Evolutionary conservation across 2,888 invertebrate genomes (phyloP), one percentile per base, ranked within the genome.

Genomic region (Agonum fuliginosum): DNA sequence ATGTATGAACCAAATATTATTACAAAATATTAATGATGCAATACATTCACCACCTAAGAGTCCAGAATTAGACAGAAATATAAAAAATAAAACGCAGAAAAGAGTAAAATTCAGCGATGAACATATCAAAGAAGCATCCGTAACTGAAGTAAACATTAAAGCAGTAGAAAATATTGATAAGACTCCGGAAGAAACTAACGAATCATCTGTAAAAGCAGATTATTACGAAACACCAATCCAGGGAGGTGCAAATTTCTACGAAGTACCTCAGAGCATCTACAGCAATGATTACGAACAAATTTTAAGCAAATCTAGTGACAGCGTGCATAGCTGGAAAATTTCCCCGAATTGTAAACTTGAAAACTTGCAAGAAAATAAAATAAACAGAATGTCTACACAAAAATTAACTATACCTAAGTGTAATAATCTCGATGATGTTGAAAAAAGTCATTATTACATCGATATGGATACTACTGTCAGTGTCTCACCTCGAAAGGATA

Each of bases 1-100:
- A 86, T 95, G 95, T 83, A 95, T 95, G 80, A 95, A 95, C 87
- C 95, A 94, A 86, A 95, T 95, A 81, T 87, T 95, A 41, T 86
- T 95, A 27, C 93, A 94, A 82, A 95, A 95, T 84, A 89, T 89
- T 82, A 90, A 90, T 78, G 90, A 90, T 78, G 76, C 83, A 0
- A 81, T 85, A 43, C 84, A 83, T 79, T 86, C 87, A 0, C 87
- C 87, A 6, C 87, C 87, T 1, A 87, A 87, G 83, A 86, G 86
- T 3, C 87, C 87, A 3, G 85, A 83, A 19, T 80, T 84, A 14
- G 86, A 86, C 76, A 80, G 86, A 24, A 86, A 86, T 80, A 78
- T 80, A 1, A 67, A 78, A 12, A 85, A 83, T 77, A 78, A 72
- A 70, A 80, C 80, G 24, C 84, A 82, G 78, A 87, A 87, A 81